Evolutionary conservation across 1,140 invertebrate genomes (phyloP).

Genomic region (Parasteatoda tepidariorum): DNA sequence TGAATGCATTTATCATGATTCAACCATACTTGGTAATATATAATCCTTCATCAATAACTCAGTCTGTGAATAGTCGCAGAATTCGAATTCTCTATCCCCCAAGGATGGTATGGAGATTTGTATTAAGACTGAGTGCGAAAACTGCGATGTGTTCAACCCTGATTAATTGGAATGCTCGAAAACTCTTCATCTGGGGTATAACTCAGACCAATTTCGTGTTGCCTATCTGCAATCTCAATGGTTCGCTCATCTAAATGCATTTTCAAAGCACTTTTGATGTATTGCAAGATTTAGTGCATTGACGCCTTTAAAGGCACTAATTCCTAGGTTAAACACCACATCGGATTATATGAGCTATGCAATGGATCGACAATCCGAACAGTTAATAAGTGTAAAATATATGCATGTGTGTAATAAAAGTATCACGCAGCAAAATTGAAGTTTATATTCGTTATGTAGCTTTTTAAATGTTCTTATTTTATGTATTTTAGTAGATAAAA

Average conservation of each 20-base stretch:
- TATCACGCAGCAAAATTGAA: too few relatives aligned
- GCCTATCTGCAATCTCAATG: background rate
- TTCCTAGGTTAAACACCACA: constrained; percentile 27
- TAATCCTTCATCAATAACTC: background rate
- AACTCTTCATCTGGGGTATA: background rate
- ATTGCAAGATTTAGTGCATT: constrained; percentile 15
- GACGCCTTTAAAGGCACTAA: background rate
- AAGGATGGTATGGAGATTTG: constrained; percentile 26
- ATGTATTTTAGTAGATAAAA: too few relatives aligned
- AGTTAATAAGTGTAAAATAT: too few relatives aligned
- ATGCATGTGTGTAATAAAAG: too few relatives aligned
- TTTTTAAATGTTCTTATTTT: too few relatives aligned
- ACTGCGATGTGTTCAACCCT: constrained; percentile 8
- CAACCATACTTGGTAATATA: background rate
- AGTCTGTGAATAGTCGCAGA: background rate
- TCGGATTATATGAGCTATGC: background rate
- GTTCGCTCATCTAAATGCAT: background rate
- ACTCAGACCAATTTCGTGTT: background rate
- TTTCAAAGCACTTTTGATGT: constrained; percentile 9
- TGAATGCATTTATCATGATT: constrained; percentile 26
- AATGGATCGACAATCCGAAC: too few relatives aligned
- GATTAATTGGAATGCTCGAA: constrained; percentile 33
- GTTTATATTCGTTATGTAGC: too few relatives aligned
- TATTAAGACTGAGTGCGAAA: constrained; percentile 37
- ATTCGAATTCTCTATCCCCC: constrained; percentile 17